Base-by-base conservation (phyloP, 2,888 invertebrate genomes). In the Prostheceraeus crozeri region DNA sequence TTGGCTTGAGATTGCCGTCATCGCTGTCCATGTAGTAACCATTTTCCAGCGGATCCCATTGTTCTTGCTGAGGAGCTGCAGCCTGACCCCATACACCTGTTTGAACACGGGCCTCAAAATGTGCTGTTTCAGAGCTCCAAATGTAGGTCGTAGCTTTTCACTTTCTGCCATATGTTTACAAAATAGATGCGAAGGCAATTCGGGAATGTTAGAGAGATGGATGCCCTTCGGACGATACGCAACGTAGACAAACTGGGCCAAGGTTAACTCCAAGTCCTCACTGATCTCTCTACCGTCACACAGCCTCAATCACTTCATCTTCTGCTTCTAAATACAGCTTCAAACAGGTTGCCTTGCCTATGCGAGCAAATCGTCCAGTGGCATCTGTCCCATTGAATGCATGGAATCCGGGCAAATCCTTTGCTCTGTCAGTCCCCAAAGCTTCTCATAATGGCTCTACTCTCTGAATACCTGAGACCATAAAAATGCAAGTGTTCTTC, bases 51-150 rank as follows among this genome's bases (percentile, higher is more conserved):
- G 14, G 45, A 40, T 40, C n/a, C 8, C n/a, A 40, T 14, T 14
- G 45, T 8, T 40, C 8, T 40, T 40, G 45, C 19, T n/a, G n/a
- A n/a, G 19, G n/a, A 19, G 6, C 45, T 14, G 45, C 19, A 14
- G 45, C 45, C 19, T 40, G 8, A 40, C 45, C n/a, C 45, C 6
- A 40, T 14, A 40, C 45, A 14, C 45, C n/a, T n/a, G n/a, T n/a
- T n/a, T n/a, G n/a, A n/a, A n/a, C n/a, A n/a, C n/a, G n/a, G n/a
- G n/a, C n/a, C n/a, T n/a, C n/a, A n/a, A n/a, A 40, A 40, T 40
- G 14, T 40, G 45, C n/a, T 40, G 8, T 19, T 11, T 19, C 6
- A 40, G 45, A 14, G 45, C 45, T 14, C 45, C 45, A 40, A 14
- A 6, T 40, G 45, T 40, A 19, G 14, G n/a, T 14, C 14, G 45